Evolutionary conservation across 1,140 invertebrate genomes (phyloP), one percentile per base, ranked within the genome.

Genomic region (Reticulitermes speratus): DNA sequence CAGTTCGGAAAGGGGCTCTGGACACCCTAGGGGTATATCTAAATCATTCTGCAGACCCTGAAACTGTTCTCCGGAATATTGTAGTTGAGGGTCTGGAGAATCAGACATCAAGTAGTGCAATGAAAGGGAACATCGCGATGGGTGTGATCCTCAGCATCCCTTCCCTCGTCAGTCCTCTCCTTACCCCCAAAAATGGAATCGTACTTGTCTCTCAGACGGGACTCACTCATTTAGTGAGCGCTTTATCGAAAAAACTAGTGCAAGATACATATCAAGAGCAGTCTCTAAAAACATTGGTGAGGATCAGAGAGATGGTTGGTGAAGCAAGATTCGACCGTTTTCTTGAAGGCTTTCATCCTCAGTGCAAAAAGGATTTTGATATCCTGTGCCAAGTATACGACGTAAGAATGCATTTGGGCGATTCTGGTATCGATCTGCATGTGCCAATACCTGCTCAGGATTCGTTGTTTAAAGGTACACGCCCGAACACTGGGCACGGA

Each of bases 1-100:
- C 95, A 0, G 95, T 97, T 5, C 92, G 95, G 23, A 96, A 96
- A 89, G 95, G 94, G 14, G 94, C 95, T 8, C 89, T 96, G 3
- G 95, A 96, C 88, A 94, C 94, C 5, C 89, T 96, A 3, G 92
- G 94, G 84, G 93, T 94, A 19, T 96, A 95, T 89, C 91, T 96
- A 25, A 90, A 92, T 3, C 93, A 94, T 88, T 94, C 94, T 19
- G 87, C 88, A 0, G 89, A 91, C 30, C 91, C 94, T 0, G 93
- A 95, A 88, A 91, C 91, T 84, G 92, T 94, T 38, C 90, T 95
- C 14, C 89, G 93, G 87, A 91, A 93, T 38, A 93, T 96, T 85
- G 90, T 96, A 75, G 92, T 93, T 59, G 93, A 94, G 82, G 95
- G 95, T 19, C 90, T 95, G 1, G 94, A 94, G 86, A 92, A 92